Evolutionary conservation across 2,797 vertebrate species (phyloP).

Genomic region (Paguma larvata): DNA sequence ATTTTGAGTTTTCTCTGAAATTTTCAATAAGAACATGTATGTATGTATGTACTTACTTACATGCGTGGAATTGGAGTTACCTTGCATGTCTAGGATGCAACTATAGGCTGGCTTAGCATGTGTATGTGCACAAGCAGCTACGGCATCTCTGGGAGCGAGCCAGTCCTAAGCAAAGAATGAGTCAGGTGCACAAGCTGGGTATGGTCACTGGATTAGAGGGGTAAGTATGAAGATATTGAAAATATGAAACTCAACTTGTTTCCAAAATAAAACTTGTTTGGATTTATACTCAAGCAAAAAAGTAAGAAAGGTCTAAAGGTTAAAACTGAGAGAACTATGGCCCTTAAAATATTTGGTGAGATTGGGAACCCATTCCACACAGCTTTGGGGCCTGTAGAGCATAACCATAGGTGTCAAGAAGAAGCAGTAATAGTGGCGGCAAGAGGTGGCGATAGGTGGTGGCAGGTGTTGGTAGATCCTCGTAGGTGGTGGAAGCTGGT

Average conservation of each 20-base stretch:
- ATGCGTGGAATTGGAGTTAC: background rate
- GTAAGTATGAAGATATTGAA: background rate
- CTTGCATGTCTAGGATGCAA: background rate
- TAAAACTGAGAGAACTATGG: background rate
- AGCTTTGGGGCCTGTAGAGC: background rate
- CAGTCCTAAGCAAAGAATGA: background rate
- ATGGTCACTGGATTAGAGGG: background rate
- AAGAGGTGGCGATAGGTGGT: no score
- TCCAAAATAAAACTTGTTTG: background rate
- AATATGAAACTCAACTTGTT: background rate
- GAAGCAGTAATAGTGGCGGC: background rate
- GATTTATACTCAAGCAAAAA: background rate
- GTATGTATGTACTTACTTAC: background rate
- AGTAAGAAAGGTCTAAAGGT: background rate
- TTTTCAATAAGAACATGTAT: background rate
- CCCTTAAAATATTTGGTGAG: background rate
- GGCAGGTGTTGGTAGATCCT: no score
- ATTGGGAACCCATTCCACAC: background rate
- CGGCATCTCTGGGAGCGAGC: background rate
- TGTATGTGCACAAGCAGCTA: background rate
- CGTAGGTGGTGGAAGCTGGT: background rate
- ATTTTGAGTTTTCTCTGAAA: background rate
- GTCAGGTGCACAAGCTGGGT: background rate
- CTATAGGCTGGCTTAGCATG: background rate
- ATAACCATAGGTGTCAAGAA: background rate